phyloP scores from a whole-genome alignment of 2,797 vertebrate genomes.

The Pipistrellus kuhlii region DNA sequence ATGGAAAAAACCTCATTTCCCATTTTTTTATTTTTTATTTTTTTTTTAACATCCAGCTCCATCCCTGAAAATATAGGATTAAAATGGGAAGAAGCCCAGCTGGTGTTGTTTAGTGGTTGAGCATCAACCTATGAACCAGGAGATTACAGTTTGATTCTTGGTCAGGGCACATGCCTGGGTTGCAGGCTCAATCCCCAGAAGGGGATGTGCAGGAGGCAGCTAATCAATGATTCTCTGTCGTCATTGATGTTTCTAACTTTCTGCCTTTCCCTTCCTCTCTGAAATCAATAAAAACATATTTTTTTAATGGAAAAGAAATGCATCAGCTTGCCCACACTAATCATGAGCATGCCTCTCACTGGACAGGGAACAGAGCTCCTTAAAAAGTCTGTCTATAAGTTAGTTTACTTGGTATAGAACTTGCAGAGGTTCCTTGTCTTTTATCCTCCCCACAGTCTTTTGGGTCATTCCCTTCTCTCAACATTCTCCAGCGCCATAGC shows the following conservation, averaged over 20 bases:
- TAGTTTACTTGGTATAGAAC: background rate
- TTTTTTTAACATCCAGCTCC: background rate
- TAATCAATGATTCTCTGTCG: too few species aligned
- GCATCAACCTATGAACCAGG: too few species aligned
- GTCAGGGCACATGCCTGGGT: too few species aligned
- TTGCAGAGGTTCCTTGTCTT: background rate
- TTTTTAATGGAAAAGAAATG: background rate
- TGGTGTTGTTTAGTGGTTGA: too few species aligned
- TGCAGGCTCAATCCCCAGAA: too few species aligned
- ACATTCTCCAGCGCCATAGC: background rate
- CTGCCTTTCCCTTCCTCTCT: too few species aligned
- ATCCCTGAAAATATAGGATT: background rate
- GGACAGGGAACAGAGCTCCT: accelerated
- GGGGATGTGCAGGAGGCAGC: too few species aligned
- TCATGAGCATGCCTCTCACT: accelerated
- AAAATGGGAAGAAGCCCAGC: background rate
- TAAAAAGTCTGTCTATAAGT: background rate
- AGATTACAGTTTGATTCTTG: too few species aligned
- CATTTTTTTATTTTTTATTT: too few species aligned
- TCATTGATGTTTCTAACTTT: too few species aligned
- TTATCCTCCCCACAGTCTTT: background rate
- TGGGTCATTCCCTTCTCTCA: background rate
- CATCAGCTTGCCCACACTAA: background rate
- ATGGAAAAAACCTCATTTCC: background rate
- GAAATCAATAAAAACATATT: too few species aligned